Evolutionary conservation across 2,888 invertebrate genomes (phyloP), one percentile per base, ranked within the genome.

Genomic region (Syrista parreyssii): DNA sequence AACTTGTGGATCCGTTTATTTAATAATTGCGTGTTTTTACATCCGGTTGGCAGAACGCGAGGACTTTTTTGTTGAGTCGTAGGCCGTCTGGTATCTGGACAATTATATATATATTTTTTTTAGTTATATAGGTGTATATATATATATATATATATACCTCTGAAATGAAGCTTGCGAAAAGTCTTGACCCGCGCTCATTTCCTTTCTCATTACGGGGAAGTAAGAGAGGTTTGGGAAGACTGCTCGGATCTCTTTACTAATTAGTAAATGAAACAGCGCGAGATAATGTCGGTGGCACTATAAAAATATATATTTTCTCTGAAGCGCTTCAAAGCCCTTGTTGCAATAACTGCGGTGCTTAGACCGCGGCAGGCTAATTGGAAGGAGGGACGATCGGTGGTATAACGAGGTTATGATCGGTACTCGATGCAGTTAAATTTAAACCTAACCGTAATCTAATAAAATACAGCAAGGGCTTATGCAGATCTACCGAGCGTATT

Each of bases 191-290:
- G 78, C 80, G 84, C 83, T 87, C 86, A 86, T 89, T 89, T 89
- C 83, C 85, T 88, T 86, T 86, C 88, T 88, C 88, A 87, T 89
- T 89, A 86, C 55, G 23, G 55, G 23, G 55, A 55, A 55, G 55
- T 23, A 55, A 23, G 23, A 23, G 84, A 84, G 83, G 81, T 76
- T 72, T 76, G 82, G 82, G 82, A 85, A 85, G 86, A 83, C 80
- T 79, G 79, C 81, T 84, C 83, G 79, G 86, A 89, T 90, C 89
- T 77, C 83, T 88, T 90, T 90, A 89, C 89, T 90, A 90, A 90
- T 90, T 89, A 88, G 88, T 86, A 88, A 85, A 88, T 82, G 85
- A 87, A 87, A 88, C 84, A 85, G 84, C 82, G 79, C 79, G 79
- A 82, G 83, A 85, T 85, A 83, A 85, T 85, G 85, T 82, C 80